These are phyloP conservation scores for Corapipo altera DNA, from an alignment of 2,113 vertebrate genomes.

Conservation along the genomic window DNA sequence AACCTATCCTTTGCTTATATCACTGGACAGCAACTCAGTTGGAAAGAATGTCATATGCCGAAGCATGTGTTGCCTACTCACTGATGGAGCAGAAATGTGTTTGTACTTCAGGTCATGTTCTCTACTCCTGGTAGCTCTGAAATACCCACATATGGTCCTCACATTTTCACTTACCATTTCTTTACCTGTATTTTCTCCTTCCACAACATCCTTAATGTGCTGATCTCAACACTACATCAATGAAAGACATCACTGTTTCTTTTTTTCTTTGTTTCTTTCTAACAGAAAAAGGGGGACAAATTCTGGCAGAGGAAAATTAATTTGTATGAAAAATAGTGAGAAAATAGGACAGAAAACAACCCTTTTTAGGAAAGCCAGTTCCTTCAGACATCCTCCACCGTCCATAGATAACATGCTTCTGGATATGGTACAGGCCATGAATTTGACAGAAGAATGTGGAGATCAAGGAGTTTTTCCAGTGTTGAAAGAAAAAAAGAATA, in stretches of 20 bases:
- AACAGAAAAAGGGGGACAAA: background rate
- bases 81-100: background rate
- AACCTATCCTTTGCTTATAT: background rate
- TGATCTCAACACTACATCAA: background rate
- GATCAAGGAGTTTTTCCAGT: background rate
- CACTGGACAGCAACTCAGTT: background rate
- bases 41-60: background rate
- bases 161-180: background rate
- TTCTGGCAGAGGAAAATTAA: background rate
- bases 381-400: background rate
- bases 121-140: background rate
- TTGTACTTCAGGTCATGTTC: background rate
- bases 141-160: background rate
- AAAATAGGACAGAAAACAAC: background rate
- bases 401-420: background rate
- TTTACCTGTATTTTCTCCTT: background rate
- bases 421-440: background rate
- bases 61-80: background rate
- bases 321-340: background rate
- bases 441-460: background rate
- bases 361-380: background rate
- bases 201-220: background rate
- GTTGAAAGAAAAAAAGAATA: slow-evolving; percentile 16
- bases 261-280: background rate
- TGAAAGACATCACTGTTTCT: background rate